Evolutionary conservation across 2,888 invertebrate genomes (phyloP), one percentile per base, ranked within the genome.

Genomic region (Stenichneumon culpator): DNA sequence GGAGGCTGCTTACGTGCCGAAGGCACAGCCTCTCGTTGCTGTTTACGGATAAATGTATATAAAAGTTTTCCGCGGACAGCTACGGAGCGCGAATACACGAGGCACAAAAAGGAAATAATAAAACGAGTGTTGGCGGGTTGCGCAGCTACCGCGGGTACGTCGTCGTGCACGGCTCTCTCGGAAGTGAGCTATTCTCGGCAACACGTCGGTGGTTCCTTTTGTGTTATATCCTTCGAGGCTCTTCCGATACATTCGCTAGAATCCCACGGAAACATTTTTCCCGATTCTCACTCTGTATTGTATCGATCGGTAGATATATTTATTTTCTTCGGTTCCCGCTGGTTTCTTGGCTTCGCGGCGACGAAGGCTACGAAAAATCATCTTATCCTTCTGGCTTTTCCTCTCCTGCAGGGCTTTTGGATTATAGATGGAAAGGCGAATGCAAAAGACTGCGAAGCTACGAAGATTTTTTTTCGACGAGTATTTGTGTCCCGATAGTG

Each of bases 41-140:
- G 63, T 79, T 79, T 54, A 63, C 65, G 52, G 73, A 73, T 79
- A 63, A 70, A 72, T 32, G 44, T 39, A 22, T 36, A 63, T 19
- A 54, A 22, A 50, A 52, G 70, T 70, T 70, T 70, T 14, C 22
- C 50, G n/a, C 32, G 9, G 16, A 25, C 50, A 50, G 19, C 67
- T 6, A 25, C 25, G 4, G 3, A 22, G 57, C 57, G 57, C 57
- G 25, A 57, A 22, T 28, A 70, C 70, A 50, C n/a, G 25, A 36
- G 69, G 32, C 50, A 52, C 50, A n/a, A 22, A 22, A 25, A 25
- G 32, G 50, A 25, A 69, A 69, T 50, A 69, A 69, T 14, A 69
- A 25, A 69, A 68, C 3, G 11, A 28, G 9, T 50, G 50, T 69
- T 54, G 54, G 2, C 39, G 22, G 3, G 22, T 54, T 54, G 39